Base-by-base conservation (phyloP, 2,113 vertebrate species). In the Oncorhynchus mykiss region DNA sequence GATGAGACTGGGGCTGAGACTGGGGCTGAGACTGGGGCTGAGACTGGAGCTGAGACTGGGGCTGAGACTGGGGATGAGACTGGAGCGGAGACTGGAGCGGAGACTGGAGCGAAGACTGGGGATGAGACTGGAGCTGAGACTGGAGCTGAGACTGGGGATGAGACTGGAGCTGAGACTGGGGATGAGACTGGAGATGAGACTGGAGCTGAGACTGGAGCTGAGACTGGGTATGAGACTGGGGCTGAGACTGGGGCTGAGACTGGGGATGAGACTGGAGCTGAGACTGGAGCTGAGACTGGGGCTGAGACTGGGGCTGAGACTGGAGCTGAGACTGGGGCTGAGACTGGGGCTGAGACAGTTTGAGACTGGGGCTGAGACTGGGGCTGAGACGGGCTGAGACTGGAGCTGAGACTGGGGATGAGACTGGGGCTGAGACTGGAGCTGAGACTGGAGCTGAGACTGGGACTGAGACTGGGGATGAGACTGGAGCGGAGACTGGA, bases 221-320 rank as follows among this genome's bases (percentile, higher is more conserved):
- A 45, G 20, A 16, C 18, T 22, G 62, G 34, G 6, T 57, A 7
- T 18, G 14, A 31, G 71, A 3, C 14, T 20, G 18, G 57, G 48
- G 48, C 16, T 24, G 66, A 66, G 9, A 57, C 29, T 5, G 67
- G 59, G 86, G 86, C 78, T 84, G 24, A 18, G 75, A 67, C 66
- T 77, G 11, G 4, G n/a, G n/a, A n/a, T n/a, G n/a, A n/a, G n/a
- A 67, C 66, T 77, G 11, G 4, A 77, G 64, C 71, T 51, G 62
- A 74, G 68, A 14, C 18, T 22, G 62, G 34, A 2, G 70, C 4
- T 18, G 6, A 1, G 6, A 7, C 1, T 39, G 29, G 29, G 4
- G 4, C 7, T 39, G 14, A 24, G 0, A 27, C 25, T 27, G 25
- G 25, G 2, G 25, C 0, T 27, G 25, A 27, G 25, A 27, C 25